Evolutionary conservation across 2,888 invertebrate genomes (phyloP), one percentile per base, ranked within the genome.

Genomic region (Melitaea athalia): DNA sequence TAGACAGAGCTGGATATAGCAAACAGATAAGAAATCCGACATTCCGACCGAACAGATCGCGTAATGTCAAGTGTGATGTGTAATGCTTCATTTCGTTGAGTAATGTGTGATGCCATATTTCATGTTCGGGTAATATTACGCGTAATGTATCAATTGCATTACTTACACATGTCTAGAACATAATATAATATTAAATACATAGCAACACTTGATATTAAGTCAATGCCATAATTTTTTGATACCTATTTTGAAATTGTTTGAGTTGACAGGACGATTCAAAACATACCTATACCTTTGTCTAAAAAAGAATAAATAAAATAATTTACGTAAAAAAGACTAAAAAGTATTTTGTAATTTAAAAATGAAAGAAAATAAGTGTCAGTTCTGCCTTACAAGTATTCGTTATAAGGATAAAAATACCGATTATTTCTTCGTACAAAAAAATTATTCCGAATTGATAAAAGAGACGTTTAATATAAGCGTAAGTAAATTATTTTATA

Each of bases 391-490:
- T n/a, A n/a, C n/a, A 57, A 15, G 6, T 49, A n/a, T 42, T n/a
- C 0, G 12, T 42, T 15, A 42, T 15, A 33, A 64, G 15, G 43
- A 24, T 12, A 24, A n/a, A 33, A 7, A 64, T 15, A 5, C 11
- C 5, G 38, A 55, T 7, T 14, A 55, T 55, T 55, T 10, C 0
- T 38, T 11, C 8, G 57, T 5, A 15, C n/a, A 57, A 42, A 42
- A 57, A 42, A 42, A 15, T 57, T 57, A 42, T 57, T 57, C 57
- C 10, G 42, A 57, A 57, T 15, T 57, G 11, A 15, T 57, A 42
- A 38, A 57, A 15, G 57, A 57, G 15, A 57, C 57, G 7, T 57
- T 57, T 57, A 15, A 57, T 57, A 15, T 57, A 42, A 57, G 5
- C 15, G 38, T 57, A 57, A 57, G 57, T 42, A 33, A n/a, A 15